A percentile compares a stretch with the other conserved stretches of the same genome.
Conservation (phyloP, 2,113 vertebrate species). For the Phylloscopus whistleri region DNA sequence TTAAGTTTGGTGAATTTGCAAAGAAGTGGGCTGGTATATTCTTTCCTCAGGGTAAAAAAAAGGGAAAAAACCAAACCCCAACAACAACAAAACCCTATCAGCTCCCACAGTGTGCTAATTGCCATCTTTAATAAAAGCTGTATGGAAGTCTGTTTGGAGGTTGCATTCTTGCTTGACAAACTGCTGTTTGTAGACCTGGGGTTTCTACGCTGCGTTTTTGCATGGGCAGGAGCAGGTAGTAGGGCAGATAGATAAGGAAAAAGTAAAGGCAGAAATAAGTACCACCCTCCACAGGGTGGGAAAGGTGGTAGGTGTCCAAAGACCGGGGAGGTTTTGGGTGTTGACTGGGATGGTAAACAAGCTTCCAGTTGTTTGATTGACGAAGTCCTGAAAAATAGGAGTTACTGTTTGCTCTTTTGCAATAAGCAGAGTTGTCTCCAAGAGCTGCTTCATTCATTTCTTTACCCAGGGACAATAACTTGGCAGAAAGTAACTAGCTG, state of each 20-base stretch:
- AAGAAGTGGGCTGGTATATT: neutral
- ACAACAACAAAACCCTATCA: neutral
- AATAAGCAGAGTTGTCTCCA: neutral
- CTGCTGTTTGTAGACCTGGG: neutral
- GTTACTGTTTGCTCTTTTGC: neutral
- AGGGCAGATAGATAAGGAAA: neutral
- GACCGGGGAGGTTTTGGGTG: neutral
- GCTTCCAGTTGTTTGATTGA: neutral
- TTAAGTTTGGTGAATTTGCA: neutral
- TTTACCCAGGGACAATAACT: neutral
- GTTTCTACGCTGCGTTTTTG: neutral
- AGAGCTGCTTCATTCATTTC: neutral
- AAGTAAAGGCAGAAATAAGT: neutral
- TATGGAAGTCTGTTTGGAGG: neutral
- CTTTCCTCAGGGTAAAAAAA: neutral
- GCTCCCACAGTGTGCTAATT: neutral
- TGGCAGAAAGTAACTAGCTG: neutral
- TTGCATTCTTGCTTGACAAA: neutral
- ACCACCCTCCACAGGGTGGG: rapidly evolving
- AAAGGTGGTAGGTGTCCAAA: neutral
- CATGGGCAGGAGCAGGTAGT: neutral
- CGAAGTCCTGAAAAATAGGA: neutral
- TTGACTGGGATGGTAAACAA: neutral
- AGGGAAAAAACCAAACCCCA: rapidly evolving
- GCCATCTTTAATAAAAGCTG: neutral